A percentile compares a stretch with the other conserved stretches of the same genome.
phyloP scores from a whole-genome alignment of 2,888 invertebrate species.

The Agrochola lota region DNA sequence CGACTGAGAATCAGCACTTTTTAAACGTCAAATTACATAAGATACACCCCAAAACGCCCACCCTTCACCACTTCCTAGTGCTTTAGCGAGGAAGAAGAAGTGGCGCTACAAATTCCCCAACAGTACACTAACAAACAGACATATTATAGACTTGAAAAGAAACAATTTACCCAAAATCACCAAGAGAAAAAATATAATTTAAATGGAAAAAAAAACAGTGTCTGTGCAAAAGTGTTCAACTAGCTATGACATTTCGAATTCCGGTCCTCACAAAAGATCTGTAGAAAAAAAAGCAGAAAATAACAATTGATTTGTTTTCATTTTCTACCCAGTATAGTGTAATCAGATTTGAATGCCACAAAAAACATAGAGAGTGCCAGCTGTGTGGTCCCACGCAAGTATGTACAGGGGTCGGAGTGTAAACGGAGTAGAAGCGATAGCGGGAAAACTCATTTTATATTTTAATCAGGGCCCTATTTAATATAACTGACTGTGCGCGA shows the following conservation, averaged over 20 bases:
- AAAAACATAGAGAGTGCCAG: constrained; percentile 50
- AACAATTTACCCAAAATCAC: background rate
- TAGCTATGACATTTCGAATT: background rate
- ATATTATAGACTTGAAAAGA: background rate
- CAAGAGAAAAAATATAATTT: background rate
- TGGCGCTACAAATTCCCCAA: too few species aligned
- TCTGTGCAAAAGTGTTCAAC: background rate
- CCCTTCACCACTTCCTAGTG: too few species aligned
- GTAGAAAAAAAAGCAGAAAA: background rate
- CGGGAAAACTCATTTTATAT: background rate
- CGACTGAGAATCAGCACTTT: too few species aligned
- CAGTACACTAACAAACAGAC: background rate
- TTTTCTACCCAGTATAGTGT: constrained; percentile 41
- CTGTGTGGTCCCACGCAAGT: constrained; percentile 44
- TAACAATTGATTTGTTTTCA: constrained; percentile 49
- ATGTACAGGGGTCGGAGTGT: background rate
- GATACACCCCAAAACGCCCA: too few species aligned
- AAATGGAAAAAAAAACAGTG: background rate
- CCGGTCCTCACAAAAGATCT: background rate
- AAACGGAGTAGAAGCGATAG: constrained; percentile 8
- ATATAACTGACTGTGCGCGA: too few species aligned
- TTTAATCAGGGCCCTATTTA: background rate
- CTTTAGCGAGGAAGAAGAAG: too few species aligned
- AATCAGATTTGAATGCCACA: constrained; percentile 57
- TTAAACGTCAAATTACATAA: too few species aligned